phyloP scores from a whole-genome alignment of 30 jellyfish, hydroid and myxozoan species.

The Chrysaora quinquecirrha region DNA sequence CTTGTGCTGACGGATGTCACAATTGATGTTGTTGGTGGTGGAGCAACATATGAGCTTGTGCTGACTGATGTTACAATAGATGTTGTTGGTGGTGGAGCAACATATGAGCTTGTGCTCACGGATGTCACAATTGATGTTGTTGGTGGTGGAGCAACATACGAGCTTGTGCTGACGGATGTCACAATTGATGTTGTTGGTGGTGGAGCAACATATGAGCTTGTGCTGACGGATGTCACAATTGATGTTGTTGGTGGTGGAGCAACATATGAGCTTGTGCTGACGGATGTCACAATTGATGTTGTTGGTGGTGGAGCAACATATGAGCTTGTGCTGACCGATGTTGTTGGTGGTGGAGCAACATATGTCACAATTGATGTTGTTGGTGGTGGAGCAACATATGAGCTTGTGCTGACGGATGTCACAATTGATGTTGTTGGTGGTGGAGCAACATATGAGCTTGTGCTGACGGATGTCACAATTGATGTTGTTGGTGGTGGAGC shows the following conservation, averaged over 20 bases:
- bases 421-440: too few species aligned
- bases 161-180: not conserved
- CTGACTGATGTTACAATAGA: conserved; percentile 2
- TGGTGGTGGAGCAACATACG: conserved; percentile 15
- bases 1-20: conserved; percentile 13
- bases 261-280: not conserved
- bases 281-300: conserved; percentile 14
- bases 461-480: too few species aligned
- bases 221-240: not conserved
- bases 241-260: conserved; percentile 16
- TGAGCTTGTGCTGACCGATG: conserved; percentile 3
- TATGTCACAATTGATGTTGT: not conserved
- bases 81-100: not conserved
- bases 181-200: conserved; percentile 24
- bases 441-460: too few species aligned
- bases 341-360: not conserved
- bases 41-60: not conserved
- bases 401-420: not conserved
- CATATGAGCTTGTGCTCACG: not conserved
- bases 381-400: not conserved
- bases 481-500: too few species aligned
- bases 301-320: conserved; percentile 4
- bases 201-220: conserved; percentile 17
- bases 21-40: conserved; percentile 6
- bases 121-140: conserved; percentile 14